phyloP scores from a whole-genome alignment of 2,113 vertebrate species.

The Lophura nycthemera region DNA sequence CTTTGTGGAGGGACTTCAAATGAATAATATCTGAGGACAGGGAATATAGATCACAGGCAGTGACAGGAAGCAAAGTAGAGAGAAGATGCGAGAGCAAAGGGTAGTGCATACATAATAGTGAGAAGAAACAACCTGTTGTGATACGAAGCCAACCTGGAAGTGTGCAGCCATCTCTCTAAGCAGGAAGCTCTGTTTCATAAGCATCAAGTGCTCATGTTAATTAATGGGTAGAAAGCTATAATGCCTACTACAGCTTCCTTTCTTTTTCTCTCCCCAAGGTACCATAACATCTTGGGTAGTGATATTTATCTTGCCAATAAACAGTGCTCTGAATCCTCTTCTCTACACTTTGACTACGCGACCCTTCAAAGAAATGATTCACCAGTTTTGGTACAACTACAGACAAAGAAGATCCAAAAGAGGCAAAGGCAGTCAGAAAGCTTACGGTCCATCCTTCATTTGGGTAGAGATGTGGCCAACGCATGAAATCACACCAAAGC shows the following conservation, averaged over 20 bases:
- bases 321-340: slow-evolving; percentile 96
- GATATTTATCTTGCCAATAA: slow-evolving; percentile 97
- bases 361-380: slow-evolving; percentile 96
- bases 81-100: not conserved
- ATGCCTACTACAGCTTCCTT: slow-evolving; percentile 21
- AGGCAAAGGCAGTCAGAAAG: slow-evolving; percentile 76
- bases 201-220: not conserved
- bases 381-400: slow-evolving; percentile 93
- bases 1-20: not conserved
- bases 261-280: slow-evolving; percentile 78
- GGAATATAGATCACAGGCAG: not conserved
- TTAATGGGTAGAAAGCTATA: not conserved
- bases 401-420: slow-evolving; percentile 82
- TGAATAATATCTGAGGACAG: not conserved
- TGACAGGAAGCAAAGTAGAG: not conserved
- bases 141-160: not conserved
- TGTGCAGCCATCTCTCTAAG: fast-evolving
- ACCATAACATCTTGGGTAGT: slow-evolving; percentile 97
- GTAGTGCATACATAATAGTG: not conserved
- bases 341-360: slow-evolving; percentile 96
- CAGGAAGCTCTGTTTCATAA: not conserved
- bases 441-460: slow-evolving; percentile 84
- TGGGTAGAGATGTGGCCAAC: slow-evolving; percentile 93
- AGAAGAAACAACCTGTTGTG: not conserved
- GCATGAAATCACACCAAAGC: slow-evolving; percentile 78